Evolutionary conservation across 2,888 invertebrate genomes (phyloP), one percentile per base, ranked within the genome.

Genomic region (Drosophila conformis): DNA sequence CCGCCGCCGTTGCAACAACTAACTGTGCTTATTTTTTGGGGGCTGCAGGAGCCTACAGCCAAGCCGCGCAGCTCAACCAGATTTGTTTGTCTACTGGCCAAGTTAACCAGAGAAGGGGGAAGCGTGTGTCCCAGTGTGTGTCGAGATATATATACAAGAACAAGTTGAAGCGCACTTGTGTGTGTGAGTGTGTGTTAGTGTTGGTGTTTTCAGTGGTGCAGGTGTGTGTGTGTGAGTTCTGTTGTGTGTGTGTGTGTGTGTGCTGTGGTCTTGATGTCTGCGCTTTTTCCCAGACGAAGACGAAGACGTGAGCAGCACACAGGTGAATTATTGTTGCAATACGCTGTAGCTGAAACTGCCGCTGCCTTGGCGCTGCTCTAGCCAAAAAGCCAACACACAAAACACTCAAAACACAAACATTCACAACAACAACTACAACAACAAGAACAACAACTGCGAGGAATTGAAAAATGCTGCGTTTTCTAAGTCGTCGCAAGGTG

Each of bases 401-500:
- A 29, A 54, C 35, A 54, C 35, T 35, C 76, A 64, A 66, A 75
- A 68, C 49, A 70, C 56, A 49, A 69, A 25, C 38, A 49, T 38
- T 38, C 65, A 58, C 29, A 59, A 51, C 56, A 56, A 38, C 59
- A 53, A 62, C 62, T 49, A 31, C 58, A 38, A 64, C 52, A 64
- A 33, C 46, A 57, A 18, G 31, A 35, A 36, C 48, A 59, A 53
- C 38, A 42, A 56, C 56, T 36, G 58, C 57, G 52, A 70, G 53
- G 15, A 49, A 71, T 52, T 52, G 49, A 69, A 89, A 87, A 94
- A 97, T 97, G 97, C 94, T 97, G 93, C 95, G 97, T 89, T 97
- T 97, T 94, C 94, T 97, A 86, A 97, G 97, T 93, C 95, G 96
- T 91, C 95, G 96, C 91, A 96, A 96, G 91, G 93, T 91, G 77